A percentile compares a stretch with the other conserved stretches of the same genome.
Evolutionary conservation across 2,113 vertebrate species (phyloP).

Genomic region (Nothobranchius furzeri): DNA sequence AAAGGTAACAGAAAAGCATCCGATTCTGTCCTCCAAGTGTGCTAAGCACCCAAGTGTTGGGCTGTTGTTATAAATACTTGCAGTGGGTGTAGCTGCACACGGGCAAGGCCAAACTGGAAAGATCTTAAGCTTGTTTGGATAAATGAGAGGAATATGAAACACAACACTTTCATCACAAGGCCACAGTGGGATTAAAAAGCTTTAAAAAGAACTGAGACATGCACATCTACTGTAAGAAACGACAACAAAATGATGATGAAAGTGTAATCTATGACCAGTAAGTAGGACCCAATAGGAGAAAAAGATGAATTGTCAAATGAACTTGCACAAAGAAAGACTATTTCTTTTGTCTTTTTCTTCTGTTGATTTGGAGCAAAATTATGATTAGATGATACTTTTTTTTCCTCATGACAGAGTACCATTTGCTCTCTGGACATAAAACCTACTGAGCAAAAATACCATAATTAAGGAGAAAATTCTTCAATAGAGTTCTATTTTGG

Average conservation of each 20-base stretch:
- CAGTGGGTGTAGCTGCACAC: not conserved
- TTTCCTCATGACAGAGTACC: not conserved
- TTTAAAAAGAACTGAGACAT: too few relatives aligned
- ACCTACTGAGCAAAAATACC: not conserved
- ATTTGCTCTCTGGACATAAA: conserved; percentile 1
- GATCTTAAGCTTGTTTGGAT: not conserved
- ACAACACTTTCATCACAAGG: not conserved
- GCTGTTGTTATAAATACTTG: not conserved
- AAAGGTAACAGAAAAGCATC: not conserved
- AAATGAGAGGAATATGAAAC: not conserved
- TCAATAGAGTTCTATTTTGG: not conserved
- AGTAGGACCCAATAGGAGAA: too few relatives aligned
- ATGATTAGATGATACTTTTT: not conserved
- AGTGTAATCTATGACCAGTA: too few relatives aligned
- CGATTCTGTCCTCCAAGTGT: too few relatives aligned
- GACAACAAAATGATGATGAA: too few relatives aligned
- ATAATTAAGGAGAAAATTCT: not conserved
- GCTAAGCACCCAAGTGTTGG: not conserved
- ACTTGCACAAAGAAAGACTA: not conserved
- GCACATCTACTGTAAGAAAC: too few relatives aligned
- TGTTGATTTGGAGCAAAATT: not conserved
- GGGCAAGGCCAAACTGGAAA: not conserved
- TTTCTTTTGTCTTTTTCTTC: too few relatives aligned
- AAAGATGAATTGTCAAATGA: not conserved
- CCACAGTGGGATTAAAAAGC: not conserved